Conservation (phyloP, 2,888 invertebrate genomes). For the Syrphus vitripennis region DNA sequence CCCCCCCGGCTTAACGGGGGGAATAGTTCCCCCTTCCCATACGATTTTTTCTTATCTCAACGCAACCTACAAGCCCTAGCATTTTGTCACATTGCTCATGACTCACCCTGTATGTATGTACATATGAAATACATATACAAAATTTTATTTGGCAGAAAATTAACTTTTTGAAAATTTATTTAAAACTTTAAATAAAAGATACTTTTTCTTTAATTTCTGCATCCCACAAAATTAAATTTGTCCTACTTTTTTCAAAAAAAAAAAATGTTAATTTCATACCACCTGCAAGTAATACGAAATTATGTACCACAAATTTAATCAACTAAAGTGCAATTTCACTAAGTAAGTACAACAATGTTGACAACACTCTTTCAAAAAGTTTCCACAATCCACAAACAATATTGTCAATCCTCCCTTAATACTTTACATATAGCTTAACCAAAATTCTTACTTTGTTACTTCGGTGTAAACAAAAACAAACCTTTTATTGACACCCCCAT, state of each 20-base stretch:
- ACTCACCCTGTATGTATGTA: no score
- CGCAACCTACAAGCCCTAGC: no score
- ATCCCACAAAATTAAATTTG: no score
- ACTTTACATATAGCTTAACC: no score
- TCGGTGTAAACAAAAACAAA: constrained; percentile 44
- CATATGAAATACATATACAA: no score
- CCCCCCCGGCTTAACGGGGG: no score
- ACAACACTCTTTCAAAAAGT: background rate
- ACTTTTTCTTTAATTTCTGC: no score
- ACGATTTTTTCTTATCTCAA: no score
- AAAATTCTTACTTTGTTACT: background rate
- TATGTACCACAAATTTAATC: background rate
- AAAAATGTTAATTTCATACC: background rate
- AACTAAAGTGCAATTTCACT: background rate
- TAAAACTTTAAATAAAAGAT: background rate
- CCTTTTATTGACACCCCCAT: background rate
- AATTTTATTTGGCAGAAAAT: no score
- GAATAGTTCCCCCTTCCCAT: no score
- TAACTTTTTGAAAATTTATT: background rate
- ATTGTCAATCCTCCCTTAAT: background rate
- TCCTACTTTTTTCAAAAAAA: background rate
- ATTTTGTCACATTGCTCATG: no score
- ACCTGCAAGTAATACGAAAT: background rate
- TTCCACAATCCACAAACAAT: background rate
- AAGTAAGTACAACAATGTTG: background rate